Base-by-base conservation (phyloP, 2,113 vertebrate genomes). In the Lota lota region DNA sequence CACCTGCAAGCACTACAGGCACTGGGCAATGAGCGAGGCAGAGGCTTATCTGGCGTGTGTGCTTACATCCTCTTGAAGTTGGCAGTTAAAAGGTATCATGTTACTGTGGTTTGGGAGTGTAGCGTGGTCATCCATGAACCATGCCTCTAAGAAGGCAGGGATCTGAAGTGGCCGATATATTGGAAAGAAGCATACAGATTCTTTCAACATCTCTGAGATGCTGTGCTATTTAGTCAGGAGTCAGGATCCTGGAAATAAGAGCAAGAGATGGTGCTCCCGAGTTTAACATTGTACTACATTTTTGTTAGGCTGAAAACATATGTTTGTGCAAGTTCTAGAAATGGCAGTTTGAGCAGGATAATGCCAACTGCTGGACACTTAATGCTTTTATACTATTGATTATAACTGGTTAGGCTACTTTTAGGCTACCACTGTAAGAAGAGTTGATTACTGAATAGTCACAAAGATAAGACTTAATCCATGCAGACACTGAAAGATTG, bases 381-480 rank as follows among this genome's bases (percentile, higher is more conserved):
- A 84, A 81, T 66, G 70, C 66, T 84, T 84, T 12, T 83, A 73
- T 76, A 70, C 40, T 84, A 82, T 72, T 74, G 63, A 59, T 85
- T 83, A 83, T 80, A 89, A 89, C 66, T 88, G 61, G 7, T 83
- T 84, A 79, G 74, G 87, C 89, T 91, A 90, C 88, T 80, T 80
- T 81, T 80, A 87, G 85, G 90, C 91, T 92, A 93, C 81, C 80
- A 68, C 83, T 82, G 82, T 81, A 73, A 90, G 87, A 87, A 86
- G 85, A 47, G 62, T 84, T 22, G 22, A 91, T 83, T 84, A 90
- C 54, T 70, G 65, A 77, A 84, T 81, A 77, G 85, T 90, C 79
- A 88, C 81, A 86, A 60, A 84, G 76, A 65, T 81, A 79, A 86
- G 81, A 89, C 75, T 87, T 87, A 86, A 85, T 85, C 86, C 88